Base-by-base conservation (phyloP, 2,888 invertebrate genomes). In the Didymodactylos carnosus region DNA sequence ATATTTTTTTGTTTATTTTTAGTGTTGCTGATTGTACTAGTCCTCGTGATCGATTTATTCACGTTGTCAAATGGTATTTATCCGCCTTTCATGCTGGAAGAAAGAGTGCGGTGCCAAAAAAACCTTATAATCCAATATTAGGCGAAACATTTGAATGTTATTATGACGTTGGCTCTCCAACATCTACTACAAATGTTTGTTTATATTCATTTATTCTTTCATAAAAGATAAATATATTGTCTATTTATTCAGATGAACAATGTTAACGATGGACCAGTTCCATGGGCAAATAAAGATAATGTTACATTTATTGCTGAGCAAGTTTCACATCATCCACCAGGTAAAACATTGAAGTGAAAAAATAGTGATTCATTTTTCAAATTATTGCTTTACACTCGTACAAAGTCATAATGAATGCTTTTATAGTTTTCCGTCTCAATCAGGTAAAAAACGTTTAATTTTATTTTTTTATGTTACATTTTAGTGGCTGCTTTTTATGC, bases 271-370 rank as follows among this genome's bases (percentile, higher is more conserved):
- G 92, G 93, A 0, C 94, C 94, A 2, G 88, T 94, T 51, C 92
- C 93, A 0, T 94, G 94, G 91, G 92, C 91, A 78, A 87, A 87
- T 13, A 88, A 88, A 69, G 88, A 91, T 85, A 92, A 95, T 82
- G 86, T 98, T 14, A 88, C 90, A 11, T 98, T 98, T 84, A 88
- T 97, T 71, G 92, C 98, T 6, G 98, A 98, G 82, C 98, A 99
- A 86, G 95, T 97, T 16, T 97, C 94, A 13, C 98, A 98, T 86
- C 98, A 98, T 86, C 98, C 97, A 69, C 97, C 97, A 77, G 92
- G 91, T 91, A 85, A 84, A 84, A 81, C 35, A 6, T 35, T 13
- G 10, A 14, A 25, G 16, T 41, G 0, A 43, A 29, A 46, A 40
- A 29, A 41, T 25, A 7, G n/a, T n/a, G n/a, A n/a, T n/a, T n/a